Conservation (phyloP, 1,140 invertebrate genomes). For the Temnothorax curvispinosus region DNA sequence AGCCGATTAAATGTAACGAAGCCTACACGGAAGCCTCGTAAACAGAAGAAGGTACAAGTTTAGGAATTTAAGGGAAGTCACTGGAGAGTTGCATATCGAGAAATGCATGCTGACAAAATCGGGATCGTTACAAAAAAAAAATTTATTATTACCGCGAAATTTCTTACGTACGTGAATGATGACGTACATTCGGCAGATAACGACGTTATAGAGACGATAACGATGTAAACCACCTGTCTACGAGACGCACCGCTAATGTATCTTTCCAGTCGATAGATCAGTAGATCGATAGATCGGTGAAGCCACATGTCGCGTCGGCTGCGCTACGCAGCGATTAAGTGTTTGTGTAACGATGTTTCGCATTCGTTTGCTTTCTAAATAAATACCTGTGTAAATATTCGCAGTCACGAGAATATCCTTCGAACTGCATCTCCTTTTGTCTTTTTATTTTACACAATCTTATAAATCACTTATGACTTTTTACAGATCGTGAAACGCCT, state of each 20-base stretch:
- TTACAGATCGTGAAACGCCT: neutral
- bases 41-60: slow-evolving; percentile 36
- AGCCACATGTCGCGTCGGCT: slow-evolving; percentile 51
- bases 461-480: slow-evolving; percentile 18
- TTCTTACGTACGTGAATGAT: slow-evolving; percentile 21
- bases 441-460: slow-evolving; percentile 4
- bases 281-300: slow-evolving; percentile 65
- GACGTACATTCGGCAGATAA: slow-evolving; percentile 14
- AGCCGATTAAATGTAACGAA: slow-evolving; percentile 45
- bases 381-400: slow-evolving; percentile 78
- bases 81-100: neutral
- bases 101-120: slow-evolving; percentile 4
- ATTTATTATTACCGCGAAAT: slow-evolving; percentile 23
- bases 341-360: slow-evolving; percentile 82
- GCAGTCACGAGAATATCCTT: slow-evolving; percentile 45
- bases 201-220: slow-evolving; percentile 33
- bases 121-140: slow-evolving; percentile 19
- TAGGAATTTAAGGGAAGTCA: neutral
- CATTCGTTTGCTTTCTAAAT: slow-evolving; percentile 78
- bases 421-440: slow-evolving; percentile 43
- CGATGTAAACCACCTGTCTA: slow-evolving; percentile 60
- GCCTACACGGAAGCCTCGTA: slow-evolving; percentile 29
- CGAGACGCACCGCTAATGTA: slow-evolving; percentile 68
- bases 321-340: slow-evolving; percentile 77
- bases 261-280: slow-evolving; percentile 55